Base-by-base conservation (phyloP, 2,888 invertebrate species). In the Lepeophtheirus nordmannii region DNA sequence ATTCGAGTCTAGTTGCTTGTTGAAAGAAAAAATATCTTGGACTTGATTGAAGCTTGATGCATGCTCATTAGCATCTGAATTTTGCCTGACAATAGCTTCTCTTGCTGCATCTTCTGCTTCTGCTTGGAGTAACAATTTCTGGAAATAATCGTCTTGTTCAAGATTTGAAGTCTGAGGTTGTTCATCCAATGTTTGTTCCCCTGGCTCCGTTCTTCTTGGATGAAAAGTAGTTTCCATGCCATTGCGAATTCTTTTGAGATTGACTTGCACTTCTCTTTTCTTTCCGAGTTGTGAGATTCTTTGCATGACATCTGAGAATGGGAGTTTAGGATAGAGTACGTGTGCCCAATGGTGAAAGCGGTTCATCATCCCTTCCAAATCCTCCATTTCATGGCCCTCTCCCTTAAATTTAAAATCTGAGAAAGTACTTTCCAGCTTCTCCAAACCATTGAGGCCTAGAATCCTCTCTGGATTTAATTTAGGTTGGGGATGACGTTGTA, bases 261-360 rank as follows among this genome's bases (percentile, higher is more conserved):
- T 69, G 0, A 86, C 86, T 78, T 86, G 83, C 14, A 92, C 82
- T 58, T 83, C 80, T 72, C 83, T 86, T 73, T 91, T 93, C 62
- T 80, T 80, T 0, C 93, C 93, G 1, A 96, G 78, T 68, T 83
- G 83, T 74, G 93, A 93, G 22, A 85, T 78, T 73, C 82, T 81
- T n/a, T 80, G 80, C 3, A 94, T 76, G 69, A 87, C 85, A 74
- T 93, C 91, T 73, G 87, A 87, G 76, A 94, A 96, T 14, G 84
- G 82, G 73, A 86, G 85, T 73, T 86, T 89, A 0, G 96, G 94
- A 76, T 85, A 93, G 70, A 97, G 77, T 62, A 93, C 80, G 76
- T 94, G 92, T 0, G 86, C 86, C 96, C 96, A 97, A 73, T 94
- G 90, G 72, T 94, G 89, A 66, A 94, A 74, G 67, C 83, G 84